Conservation (phyloP, 2,113 vertebrate genomes). For the Oxyruncus cristatus region DNA sequence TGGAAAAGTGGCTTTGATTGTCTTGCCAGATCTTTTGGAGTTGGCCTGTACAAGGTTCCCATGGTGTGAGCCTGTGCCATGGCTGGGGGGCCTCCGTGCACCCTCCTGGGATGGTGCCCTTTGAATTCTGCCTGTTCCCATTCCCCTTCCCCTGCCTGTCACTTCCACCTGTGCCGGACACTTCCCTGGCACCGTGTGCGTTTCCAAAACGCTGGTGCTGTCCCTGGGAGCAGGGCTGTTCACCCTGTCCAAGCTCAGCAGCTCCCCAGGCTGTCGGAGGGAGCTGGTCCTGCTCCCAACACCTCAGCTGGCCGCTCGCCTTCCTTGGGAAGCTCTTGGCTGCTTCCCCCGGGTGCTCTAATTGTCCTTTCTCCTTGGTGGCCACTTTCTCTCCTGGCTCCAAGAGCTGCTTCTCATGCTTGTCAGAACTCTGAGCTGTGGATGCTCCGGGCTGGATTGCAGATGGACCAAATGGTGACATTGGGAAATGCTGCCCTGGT, state of each 20-base stretch:
- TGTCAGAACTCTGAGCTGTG: background rate
- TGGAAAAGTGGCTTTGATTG: background rate
- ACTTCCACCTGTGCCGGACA: no score
- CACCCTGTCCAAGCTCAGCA: background rate
- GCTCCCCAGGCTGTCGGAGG: background rate
- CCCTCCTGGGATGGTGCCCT: background rate
- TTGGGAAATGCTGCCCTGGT: background rate
- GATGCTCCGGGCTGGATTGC: background rate
- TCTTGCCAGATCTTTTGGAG: background rate
- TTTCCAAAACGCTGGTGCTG: background rate
- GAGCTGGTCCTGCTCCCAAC: background rate
- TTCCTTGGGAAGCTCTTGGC: background rate
- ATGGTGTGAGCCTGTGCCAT: background rate
- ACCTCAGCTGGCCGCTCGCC: background rate
- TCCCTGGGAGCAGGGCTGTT: background rate
- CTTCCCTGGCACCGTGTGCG: accelerated
- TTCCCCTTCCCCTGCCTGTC: background rate
- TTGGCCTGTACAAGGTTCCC: accelerated
- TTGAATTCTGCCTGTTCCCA: background rate
- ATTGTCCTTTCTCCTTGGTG: background rate
- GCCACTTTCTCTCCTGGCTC: background rate
- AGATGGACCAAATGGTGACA: background rate
- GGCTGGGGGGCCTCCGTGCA: accelerated
- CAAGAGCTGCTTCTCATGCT: background rate
- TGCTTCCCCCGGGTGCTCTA: background rate